These are phyloP conservation scores for Drosophila lini DNA, from an alignment of 1,140 invertebrate species.

Conservation along the genomic window DNA sequence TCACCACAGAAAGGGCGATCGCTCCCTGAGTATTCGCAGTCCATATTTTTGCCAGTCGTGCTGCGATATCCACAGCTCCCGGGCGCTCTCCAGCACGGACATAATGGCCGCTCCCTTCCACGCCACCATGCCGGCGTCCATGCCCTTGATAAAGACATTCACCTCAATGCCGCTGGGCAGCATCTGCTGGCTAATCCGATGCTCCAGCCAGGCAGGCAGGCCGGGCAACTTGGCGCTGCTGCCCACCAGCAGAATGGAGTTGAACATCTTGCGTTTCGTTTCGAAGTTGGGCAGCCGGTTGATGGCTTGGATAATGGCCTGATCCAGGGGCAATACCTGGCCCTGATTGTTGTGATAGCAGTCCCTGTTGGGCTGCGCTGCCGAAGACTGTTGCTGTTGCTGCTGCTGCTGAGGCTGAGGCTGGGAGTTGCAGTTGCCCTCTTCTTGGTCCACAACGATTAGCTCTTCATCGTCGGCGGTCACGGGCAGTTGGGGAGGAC, in stretches of 20 bases:
- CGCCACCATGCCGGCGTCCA: slow-evolving; percentile 93
- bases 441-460: slow-evolving; percentile 92
- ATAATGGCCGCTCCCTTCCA: slow-evolving; percentile 98
- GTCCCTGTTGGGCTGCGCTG: neutral
- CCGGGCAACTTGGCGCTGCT: slow-evolving; percentile 95
- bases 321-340: slow-evolving; percentile 94
- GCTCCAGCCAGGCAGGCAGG: slow-evolving; percentile 94
- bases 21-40: slow-evolving; percentile 93
- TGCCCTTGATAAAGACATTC: slow-evolving; percentile 89
- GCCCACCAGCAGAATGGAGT: slow-evolving; percentile 95
- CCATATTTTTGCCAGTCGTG: slow-evolving; percentile 94
- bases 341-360: slow-evolving; percentile 89
- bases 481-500: slow-evolving; percentile 36
- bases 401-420: slow-evolving; percentile 11
- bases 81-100: slow-evolving; percentile 95
- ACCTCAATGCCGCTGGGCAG: slow-evolving; percentile 60
- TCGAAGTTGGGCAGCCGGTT: slow-evolving; percentile 95
- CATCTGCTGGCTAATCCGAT: slow-evolving; percentile 88
- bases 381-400: neutral
- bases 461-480: slow-evolving; percentile 90
- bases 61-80: slow-evolving; percentile 95
- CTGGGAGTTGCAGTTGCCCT: slow-evolving; percentile 65
- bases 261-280: slow-evolving; percentile 97
- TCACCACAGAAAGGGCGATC: slow-evolving; percentile 92
- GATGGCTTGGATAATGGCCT: slow-evolving; percentile 95